A percentile compares a stretch with the other conserved stretches of the same genome.
Conservation (phyloP, 2,113 vertebrate species). For the Patagioenas fasciata region DNA sequence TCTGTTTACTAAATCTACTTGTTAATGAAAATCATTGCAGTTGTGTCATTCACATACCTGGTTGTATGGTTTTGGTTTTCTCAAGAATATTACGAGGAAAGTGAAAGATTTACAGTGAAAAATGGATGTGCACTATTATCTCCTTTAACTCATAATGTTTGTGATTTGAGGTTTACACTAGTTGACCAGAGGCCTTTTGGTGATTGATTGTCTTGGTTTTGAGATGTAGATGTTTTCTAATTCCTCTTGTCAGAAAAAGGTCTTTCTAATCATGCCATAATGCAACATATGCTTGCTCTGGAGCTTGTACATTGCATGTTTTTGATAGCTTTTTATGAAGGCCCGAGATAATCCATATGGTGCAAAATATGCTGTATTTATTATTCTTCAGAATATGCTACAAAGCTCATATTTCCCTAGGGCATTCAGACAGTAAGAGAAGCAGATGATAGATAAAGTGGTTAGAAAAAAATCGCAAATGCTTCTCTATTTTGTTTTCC, state of each 20-base stretch:
- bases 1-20: background rate
- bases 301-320: background rate
- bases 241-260: background rate
- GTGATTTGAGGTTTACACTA: background rate
- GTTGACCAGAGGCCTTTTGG: background rate
- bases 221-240: background rate
- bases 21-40: background rate
- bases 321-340: background rate
- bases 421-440: background rate
- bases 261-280: background rate
- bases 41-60: background rate
- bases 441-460: background rate
- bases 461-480: background rate
- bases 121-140: background rate
- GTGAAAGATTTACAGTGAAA: background rate
- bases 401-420: background rate
- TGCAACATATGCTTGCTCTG: background rate
- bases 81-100: background rate
- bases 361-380: background rate
- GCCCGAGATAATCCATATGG: background rate
- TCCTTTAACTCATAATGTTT: background rate
- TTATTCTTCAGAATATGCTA: background rate
- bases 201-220: background rate
- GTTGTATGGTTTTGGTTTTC: background rate
- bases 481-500: background rate